Evolutionary conservation across 2,113 vertebrate genomes (phyloP).

Genomic region (Dicaeum eximium): DNA sequence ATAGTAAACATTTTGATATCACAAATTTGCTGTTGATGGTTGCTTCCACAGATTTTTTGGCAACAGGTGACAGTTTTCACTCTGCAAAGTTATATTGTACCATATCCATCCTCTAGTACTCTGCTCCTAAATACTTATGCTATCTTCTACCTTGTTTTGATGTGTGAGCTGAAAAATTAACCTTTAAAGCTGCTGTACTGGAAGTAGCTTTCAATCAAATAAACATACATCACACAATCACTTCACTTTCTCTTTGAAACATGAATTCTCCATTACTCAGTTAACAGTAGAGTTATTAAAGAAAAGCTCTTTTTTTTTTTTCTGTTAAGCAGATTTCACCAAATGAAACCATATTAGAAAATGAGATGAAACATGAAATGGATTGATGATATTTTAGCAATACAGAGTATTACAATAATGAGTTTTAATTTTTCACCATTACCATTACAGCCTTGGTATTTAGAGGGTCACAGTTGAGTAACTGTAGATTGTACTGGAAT

Average conservation of each 20-base stretch:
- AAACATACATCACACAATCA: neutral
- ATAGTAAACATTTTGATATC: neutral
- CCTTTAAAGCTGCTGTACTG: neutral
- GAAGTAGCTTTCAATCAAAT: neutral
- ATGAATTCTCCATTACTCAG: neutral
- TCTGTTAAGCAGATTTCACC: neutral
- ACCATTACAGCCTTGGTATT: neutral
- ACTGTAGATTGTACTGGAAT: neutral
- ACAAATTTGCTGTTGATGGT: neutral
- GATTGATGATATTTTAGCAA: neutral
- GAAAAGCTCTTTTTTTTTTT: neutral
- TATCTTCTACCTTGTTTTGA: neutral
- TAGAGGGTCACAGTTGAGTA: neutral
- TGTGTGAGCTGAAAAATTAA: neutral
- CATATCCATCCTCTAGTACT: neutral
- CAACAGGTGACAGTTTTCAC: neutral
- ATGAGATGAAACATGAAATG: neutral
- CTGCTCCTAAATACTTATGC: neutral
- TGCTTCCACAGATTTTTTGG: neutral
- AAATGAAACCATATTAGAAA: slow-evolving; percentile 4
- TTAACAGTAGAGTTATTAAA: neutral
- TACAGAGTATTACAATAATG: neutral
- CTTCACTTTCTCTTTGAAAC: neutral
- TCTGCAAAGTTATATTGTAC: neutral
- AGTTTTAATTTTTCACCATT: neutral